A percentile compares a stretch with the other conserved stretches of the same genome.
Conservation (phyloP, 2,113 vertebrate genomes). For the Sinocyclocheilus anshuiensis region DNA sequence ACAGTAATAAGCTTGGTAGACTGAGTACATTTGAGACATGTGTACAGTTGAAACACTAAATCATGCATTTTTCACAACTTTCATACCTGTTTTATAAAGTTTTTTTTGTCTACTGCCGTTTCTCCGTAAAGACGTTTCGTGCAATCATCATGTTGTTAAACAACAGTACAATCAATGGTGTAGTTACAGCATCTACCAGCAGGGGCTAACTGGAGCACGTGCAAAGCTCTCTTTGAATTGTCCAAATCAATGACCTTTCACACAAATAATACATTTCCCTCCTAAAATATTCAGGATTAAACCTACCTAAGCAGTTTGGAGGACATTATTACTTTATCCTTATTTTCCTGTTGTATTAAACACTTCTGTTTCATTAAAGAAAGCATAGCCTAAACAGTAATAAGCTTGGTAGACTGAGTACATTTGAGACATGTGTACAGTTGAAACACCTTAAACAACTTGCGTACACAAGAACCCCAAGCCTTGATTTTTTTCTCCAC, state of each 20-base stretch:
- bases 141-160: too few species aligned
- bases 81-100: too few species aligned
- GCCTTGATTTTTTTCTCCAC: too few species aligned
- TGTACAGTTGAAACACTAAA: too few species aligned
- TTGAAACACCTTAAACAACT: too few species aligned
- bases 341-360: background rate
- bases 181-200: background rate
- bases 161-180: background rate
- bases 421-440: too few species aligned
- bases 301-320: background rate
- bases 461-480: too few species aligned
- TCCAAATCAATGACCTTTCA: background rate
- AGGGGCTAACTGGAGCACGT: background rate
- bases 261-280: background rate
- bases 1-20: background rate
- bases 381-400: background rate
- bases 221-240: background rate
- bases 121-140: too few species aligned
- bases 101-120: too few species aligned
- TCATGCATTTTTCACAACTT: too few species aligned
- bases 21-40: too few species aligned
- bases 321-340: background rate
- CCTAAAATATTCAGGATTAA: background rate
- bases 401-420: background rate
- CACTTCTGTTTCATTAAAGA: background rate